These are phyloP conservation scores for Toxonevra muliebris DNA, from an alignment of 2,888 invertebrate genomes.

Conservation along the genomic window DNA sequence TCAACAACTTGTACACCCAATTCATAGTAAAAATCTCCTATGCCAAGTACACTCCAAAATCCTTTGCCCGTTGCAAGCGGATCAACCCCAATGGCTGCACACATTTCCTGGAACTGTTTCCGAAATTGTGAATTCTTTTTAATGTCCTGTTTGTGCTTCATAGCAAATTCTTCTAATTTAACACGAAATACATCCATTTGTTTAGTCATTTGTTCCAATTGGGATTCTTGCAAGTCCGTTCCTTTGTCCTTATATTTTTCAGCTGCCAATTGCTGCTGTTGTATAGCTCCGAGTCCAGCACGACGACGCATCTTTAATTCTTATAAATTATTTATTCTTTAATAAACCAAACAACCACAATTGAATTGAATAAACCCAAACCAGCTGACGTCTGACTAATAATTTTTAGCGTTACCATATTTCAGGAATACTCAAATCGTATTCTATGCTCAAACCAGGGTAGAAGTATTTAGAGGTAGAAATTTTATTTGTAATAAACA, in stretches of 20 bases:
- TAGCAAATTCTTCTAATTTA: constrained; percentile 94
- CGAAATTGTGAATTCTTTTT: constrained; percentile 94
- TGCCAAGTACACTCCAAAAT: constrained; percentile 98
- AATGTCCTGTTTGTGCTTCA: constrained; percentile 94
- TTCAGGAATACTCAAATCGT: no score
- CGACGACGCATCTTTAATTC: constrained; percentile 76
- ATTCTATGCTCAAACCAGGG: no score
- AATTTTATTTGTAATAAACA: no score
- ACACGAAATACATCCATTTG: constrained; percentile 92
- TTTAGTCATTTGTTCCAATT: constrained; percentile 91
- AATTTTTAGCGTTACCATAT: no score
- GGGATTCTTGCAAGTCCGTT: constrained; percentile 89
- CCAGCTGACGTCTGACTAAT: no score
- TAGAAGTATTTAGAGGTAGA: no score
- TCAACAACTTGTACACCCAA: constrained; percentile 97
- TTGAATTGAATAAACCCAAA: no score
- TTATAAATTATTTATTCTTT: no score
- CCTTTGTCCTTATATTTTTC: constrained; percentile 93
- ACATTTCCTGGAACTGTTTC: constrained; percentile 98
- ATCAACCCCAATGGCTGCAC: constrained; percentile 96
- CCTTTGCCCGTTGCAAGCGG: constrained; percentile 96
- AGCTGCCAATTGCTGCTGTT: constrained; percentile 85
- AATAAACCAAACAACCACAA: no score
- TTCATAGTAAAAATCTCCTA: constrained; percentile 99
- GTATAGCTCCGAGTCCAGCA: constrained; percentile 88